A percentile compares a stretch with the other conserved stretches of the same genome.
These are phyloP conservation scores for Diabrotica undecimpunctata DNA, from an alignment of 1,140 invertebrate genomes.

Conservation along the genomic window DNA sequence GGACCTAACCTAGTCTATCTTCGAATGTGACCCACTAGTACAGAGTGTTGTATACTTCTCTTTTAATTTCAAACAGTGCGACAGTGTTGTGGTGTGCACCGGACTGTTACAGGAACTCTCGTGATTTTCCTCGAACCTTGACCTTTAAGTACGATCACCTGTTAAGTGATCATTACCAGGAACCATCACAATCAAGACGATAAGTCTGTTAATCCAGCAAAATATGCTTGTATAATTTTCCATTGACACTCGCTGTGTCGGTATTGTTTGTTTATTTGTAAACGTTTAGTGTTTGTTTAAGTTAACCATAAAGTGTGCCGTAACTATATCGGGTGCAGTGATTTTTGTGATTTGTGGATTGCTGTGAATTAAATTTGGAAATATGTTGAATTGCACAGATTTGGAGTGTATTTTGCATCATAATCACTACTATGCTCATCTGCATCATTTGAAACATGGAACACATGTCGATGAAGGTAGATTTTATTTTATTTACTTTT, in stretches of 20 bases:
- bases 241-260: background rate
- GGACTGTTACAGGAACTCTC: constrained; percentile 2
- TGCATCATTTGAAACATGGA: constrained; percentile 63
- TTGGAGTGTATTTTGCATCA: constrained; percentile 72
- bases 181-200: background rate
- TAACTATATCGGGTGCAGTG: background rate
- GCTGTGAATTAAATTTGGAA: constrained; percentile 20
- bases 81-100: constrained; percentile 9
- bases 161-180: constrained; percentile 10
- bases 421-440: constrained; percentile 68
- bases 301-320: background rate
- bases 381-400: constrained; percentile 73
- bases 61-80: background rate
- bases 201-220: background rate
- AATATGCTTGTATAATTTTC: background rate
- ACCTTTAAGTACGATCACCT: background rate
- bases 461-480: constrained; percentile 46
- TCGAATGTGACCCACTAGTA: constrained; percentile 8
- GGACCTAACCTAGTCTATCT: constrained; percentile 16
- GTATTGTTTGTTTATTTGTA: background rate
- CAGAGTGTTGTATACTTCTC: background rate
- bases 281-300: background rate
- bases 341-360: background rate
- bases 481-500: constrained; percentile 10
- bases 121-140: constrained; percentile 1